phyloP scores from a whole-genome alignment of 2,113 vertebrate genomes.

The Pangasianodon gigas region DNA sequence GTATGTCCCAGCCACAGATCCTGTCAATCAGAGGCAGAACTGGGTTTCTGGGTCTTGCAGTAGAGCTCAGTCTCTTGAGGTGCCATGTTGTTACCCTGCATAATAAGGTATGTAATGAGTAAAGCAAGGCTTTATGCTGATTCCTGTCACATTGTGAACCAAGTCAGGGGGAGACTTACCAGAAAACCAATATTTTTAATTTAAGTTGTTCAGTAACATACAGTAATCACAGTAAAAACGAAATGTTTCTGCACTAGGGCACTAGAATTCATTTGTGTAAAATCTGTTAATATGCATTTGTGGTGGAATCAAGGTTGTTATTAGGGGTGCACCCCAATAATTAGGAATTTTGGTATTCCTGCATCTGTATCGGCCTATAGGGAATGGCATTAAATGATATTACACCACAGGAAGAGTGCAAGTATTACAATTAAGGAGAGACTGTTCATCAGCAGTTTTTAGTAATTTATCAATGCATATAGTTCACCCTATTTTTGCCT shows the following conservation, averaged over 20 bases:
- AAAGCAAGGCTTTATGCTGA: slow-evolving; percentile 28
- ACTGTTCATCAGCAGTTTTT: neutral
- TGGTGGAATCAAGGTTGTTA: neutral
- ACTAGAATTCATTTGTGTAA: neutral
- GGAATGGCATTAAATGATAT: neutral
- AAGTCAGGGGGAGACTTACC: slow-evolving; percentile 1
- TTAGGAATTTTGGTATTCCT: neutral
- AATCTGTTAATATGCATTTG: neutral
- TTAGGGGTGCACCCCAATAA: neutral
- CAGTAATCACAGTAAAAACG: neutral
- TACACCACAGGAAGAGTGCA: neutral
- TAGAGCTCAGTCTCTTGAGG: slow-evolving; percentile 46
- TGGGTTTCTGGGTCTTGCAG: slow-evolving; percentile 75
- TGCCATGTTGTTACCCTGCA: slow-evolving; percentile 60
- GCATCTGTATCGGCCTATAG: neutral
- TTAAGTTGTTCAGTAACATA: neutral
- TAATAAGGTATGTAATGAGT: slow-evolving; percentile 66
- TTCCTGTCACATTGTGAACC: neutral
- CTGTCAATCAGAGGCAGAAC: slow-evolving; percentile 62
- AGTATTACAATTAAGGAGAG: neutral
- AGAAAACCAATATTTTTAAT: neutral
- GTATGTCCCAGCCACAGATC: slow-evolving; percentile 46
- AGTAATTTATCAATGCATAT: neutral
- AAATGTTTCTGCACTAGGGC: neutral
- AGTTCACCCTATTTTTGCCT: neutral